These are phyloP conservation scores for Andinoacara biseriatus DNA, from an alignment of 2,113 vertebrate genomes.

Conservation along the genomic window DNA sequence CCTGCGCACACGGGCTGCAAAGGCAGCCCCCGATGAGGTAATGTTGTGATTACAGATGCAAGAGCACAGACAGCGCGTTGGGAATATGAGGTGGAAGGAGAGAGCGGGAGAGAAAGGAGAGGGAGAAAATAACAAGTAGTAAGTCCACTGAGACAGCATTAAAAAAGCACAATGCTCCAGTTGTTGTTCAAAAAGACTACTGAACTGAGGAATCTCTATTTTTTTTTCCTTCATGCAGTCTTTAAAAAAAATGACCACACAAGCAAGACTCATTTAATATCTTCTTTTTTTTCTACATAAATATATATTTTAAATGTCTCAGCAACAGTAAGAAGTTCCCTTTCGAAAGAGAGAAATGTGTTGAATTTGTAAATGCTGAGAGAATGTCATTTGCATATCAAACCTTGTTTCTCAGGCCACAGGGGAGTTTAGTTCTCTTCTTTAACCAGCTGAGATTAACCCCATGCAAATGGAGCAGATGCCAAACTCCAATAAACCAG, in stretches of 20 bases:
- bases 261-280: slow-evolving; percentile 61
- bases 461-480: slow-evolving; percentile 79
- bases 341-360: slow-evolving; percentile 53
- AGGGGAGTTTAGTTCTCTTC: slow-evolving; percentile 66
- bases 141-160: slow-evolving; percentile 76
- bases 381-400: slow-evolving; percentile 72
- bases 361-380: slow-evolving; percentile 53
- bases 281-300: slow-evolving; percentile 35
- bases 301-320: slow-evolving; percentile 63
- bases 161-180: slow-evolving; percentile 74
- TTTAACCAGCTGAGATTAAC: slow-evolving; percentile 75
- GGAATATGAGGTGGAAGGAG: slow-evolving; percentile 73
- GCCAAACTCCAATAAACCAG: slow-evolving; percentile 76
- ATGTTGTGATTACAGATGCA: slow-evolving; percentile 77
- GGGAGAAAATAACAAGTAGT: slow-evolving; percentile 74
- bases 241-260: slow-evolving; percentile 68
- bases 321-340: slow-evolving; percentile 63
- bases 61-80: slow-evolving; percentile 62
- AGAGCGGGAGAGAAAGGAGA: slow-evolving; percentile 46
- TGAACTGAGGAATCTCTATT: slow-evolving; percentile 64
- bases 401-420: slow-evolving; percentile 67
- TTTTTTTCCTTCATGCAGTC: slow-evolving; percentile 13
- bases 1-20: slow-evolving; percentile 60
- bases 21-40: slow-evolving; percentile 69
- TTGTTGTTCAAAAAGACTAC: slow-evolving; percentile 73